Conservation (phyloP, 2,797 vertebrate species). For the Gallirallus australis region DNA sequence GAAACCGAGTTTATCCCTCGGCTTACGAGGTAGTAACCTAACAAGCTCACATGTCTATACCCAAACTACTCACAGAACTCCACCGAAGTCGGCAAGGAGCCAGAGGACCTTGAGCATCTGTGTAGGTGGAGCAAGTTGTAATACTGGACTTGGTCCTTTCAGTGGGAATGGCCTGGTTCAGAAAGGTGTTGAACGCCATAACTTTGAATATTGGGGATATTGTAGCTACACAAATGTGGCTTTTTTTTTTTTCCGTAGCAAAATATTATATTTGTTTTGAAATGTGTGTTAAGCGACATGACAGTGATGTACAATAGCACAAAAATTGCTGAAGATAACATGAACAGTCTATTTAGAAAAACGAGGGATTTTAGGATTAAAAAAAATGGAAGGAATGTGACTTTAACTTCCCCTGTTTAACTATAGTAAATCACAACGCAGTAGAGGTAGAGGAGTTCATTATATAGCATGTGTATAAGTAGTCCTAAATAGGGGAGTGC, state of each 20-base stretch:
- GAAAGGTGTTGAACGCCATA: conserved; percentile 46
- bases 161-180: neutral
- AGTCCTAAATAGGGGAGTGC: neutral
- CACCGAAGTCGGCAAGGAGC: conserved; percentile 2
- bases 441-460: neutral
- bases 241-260: conserved; percentile 58
- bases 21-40: neutral
- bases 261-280: conserved; percentile 65
- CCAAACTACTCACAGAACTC: conserved; percentile 42
- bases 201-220: conserved; percentile 63
- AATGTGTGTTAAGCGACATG: conserved; percentile 44
- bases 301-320: conserved; percentile 46
- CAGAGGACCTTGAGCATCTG: neutral
- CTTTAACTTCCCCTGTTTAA: conserved; percentile 35
- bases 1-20: neutral
- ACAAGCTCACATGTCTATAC: neutral
- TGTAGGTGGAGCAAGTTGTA: neutral
- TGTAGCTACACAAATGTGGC: conserved; percentile 48
- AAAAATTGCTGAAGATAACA: conserved; percentile 31
- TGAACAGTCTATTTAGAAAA: conserved; percentile 18
- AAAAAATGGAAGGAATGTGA: conserved; percentile 50
- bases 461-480: neutral
- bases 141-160: neutral
- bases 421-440: neutral
- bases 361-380: conserved; percentile 59